These are phyloP conservation scores for Hemicentrotus pulcherrimus DNA, from an alignment of 35 echinoderm and acorn worm genomes.

Conservation along the genomic window DNA sequence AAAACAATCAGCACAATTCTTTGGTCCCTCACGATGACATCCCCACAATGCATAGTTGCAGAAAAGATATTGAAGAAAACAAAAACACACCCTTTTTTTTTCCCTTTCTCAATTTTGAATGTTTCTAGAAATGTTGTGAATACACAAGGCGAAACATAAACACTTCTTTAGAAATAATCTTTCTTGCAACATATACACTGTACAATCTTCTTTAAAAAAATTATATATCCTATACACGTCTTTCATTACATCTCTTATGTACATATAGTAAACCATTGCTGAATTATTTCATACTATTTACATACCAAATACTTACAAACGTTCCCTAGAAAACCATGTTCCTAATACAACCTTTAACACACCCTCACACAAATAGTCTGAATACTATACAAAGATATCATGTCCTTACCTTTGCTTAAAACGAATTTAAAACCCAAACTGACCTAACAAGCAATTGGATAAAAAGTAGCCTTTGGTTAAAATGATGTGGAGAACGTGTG, in stretches of 20 bases:
- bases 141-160: constrained; percentile 41
- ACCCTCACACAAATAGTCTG: constrained; percentile 17
- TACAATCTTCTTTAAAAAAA: constrained; percentile 30
- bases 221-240: constrained; percentile 19
- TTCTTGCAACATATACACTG: constrained; percentile 53
- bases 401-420: neutral
- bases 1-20: neutral
- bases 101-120: neutral
- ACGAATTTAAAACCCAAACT: neutral
- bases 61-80: constrained; percentile 7
- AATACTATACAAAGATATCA: constrained; percentile 28
- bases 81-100: constrained; percentile 13
- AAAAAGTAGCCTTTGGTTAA: neutral
- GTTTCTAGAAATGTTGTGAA: constrained; percentile 45
- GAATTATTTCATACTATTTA: constrained; percentile 26
- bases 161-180: constrained; percentile 16
- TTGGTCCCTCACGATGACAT: constrained; percentile 22
- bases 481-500: neutral
- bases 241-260: constrained; percentile 10
- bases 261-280: constrained; percentile 39
- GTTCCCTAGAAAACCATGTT: constrained; percentile 7
- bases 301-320: constrained; percentile 30
- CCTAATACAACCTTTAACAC: neutral
- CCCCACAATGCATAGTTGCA: constrained; percentile 46
- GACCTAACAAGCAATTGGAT: too few species aligned